Percentiles rank a stretch among this genome's conserved stretches.
These are phyloP conservation scores for Littorina saxatilis DNA, from an alignment of 1,140 invertebrate genomes.

Conservation along the genomic window DNA sequence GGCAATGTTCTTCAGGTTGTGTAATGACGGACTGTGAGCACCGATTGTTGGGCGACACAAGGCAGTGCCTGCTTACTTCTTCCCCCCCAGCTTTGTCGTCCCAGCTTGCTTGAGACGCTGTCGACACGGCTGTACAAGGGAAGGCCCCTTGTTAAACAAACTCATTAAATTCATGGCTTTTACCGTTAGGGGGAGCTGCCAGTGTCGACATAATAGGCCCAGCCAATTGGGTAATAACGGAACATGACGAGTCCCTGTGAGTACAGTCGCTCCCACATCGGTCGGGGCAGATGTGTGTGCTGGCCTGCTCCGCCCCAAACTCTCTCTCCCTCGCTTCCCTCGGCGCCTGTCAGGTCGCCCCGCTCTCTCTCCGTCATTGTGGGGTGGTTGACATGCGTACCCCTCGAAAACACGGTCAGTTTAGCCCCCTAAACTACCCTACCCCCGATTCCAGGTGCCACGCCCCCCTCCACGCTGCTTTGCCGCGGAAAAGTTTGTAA, in stretches of 20 bases:
- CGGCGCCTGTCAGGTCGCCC: background rate
- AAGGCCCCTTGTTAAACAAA: background rate
- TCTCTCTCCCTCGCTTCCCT: background rate
- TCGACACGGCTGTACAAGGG: background rate
- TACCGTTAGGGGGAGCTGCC: background rate
- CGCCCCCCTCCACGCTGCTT: slow-evolving; percentile 23
- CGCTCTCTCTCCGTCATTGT: background rate
- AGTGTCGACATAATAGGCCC: slow-evolving; percentile 1
- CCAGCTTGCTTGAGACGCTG: background rate
- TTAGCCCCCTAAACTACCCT: background rate
- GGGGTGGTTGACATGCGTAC: background rate
- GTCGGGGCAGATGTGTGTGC: background rate
- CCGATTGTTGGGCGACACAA: no score
- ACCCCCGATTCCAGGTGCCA: background rate
- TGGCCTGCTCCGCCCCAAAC: background rate
- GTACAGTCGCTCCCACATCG: no score
- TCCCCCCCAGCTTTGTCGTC: background rate
- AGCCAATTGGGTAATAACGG: slow-evolving; percentile 12
- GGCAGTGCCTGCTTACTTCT: background rate
- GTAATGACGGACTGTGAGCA: background rate
- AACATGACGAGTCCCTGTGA: background rate
- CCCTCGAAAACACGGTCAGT: background rate
- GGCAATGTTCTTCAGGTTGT: slow-evolving; percentile 8
- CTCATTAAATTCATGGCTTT: slow-evolving; percentile 29
- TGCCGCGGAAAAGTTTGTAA: slow-evolving; percentile 38